Conservation (phyloP, 2,113 vertebrate species). For the Tachuris rubrigastra region DNA sequence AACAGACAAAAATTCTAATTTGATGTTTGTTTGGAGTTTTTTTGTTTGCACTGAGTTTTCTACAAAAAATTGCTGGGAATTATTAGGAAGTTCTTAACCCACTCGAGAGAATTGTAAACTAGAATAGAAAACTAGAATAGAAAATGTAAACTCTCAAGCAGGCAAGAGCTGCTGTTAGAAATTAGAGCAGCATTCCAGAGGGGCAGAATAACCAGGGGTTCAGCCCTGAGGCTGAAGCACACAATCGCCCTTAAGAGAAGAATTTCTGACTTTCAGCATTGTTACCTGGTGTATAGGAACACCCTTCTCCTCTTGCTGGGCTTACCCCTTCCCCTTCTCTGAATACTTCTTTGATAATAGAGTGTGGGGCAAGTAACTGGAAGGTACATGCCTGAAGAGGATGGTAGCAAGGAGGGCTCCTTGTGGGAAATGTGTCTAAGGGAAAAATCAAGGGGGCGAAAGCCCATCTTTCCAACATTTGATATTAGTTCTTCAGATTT, state of each 20-base stretch:
- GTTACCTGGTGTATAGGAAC: neutral
- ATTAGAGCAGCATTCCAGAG: neutral
- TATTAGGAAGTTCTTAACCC: neutral
- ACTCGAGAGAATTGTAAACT: neutral
- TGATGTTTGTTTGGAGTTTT: no score
- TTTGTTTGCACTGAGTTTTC: neutral
- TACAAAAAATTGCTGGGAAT: neutral
- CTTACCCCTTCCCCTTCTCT: neutral
- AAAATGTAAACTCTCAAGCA: neutral
- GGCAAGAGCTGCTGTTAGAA: neutral
- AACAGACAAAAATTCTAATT: neutral
- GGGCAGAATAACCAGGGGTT: neutral
- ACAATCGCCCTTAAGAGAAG: fast-evolving
- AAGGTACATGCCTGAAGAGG: fast-evolving
- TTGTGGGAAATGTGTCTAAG: fast-evolving
- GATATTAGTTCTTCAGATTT: neutral
- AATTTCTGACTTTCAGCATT: neutral
- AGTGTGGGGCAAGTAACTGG: neutral
- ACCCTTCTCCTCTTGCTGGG: neutral
- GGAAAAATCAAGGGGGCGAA: neutral
- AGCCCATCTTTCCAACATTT: neutral
- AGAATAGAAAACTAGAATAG: no score
- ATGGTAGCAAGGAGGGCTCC: neutral
- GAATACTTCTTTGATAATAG: no score
- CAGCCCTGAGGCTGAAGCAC: neutral